Conservation (phyloP, 2,113 vertebrate species). For the Caloenas nicobarica region DNA sequence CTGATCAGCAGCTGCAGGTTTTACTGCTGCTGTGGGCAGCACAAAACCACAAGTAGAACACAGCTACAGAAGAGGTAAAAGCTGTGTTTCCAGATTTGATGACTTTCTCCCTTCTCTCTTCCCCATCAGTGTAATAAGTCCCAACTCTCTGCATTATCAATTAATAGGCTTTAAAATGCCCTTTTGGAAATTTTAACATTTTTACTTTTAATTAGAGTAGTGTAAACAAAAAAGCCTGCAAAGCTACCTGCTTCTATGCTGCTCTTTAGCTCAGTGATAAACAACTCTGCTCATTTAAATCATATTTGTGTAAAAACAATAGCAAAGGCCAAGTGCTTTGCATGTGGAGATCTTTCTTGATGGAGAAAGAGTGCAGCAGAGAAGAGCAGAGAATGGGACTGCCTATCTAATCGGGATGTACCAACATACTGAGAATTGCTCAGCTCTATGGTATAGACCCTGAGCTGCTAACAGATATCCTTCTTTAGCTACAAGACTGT, state of each 20-base stretch:
- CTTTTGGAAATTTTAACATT: background rate
- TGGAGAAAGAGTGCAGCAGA: background rate
- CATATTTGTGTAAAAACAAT: conserved; percentile 2
- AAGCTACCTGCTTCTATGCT: background rate
- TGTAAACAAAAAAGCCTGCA: background rate
- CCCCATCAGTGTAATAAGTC: background rate
- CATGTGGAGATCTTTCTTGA: background rate
- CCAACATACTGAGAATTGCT: conserved; percentile 33
- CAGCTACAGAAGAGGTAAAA: background rate
- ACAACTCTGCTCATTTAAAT: background rate
- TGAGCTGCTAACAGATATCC: conserved; percentile 63
- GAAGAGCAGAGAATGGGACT: background rate
- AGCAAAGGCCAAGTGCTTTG: background rate
- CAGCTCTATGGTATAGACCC: conserved; percentile 61
- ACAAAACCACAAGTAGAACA: background rate
- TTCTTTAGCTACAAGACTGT: conserved; percentile 71
- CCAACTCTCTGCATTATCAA: background rate
- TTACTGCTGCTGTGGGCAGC: background rate
- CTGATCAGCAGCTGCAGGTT: background rate
- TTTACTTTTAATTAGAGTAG: background rate
- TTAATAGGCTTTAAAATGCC: background rate
- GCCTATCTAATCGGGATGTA: background rate
- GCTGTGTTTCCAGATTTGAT: background rate
- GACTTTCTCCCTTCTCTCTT: background rate
- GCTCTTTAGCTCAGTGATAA: conserved; percentile 4